These are phyloP conservation scores for Xenopus borealis DNA, from an alignment of 2,113 vertebrate genomes.

Conservation along the genomic window DNA sequence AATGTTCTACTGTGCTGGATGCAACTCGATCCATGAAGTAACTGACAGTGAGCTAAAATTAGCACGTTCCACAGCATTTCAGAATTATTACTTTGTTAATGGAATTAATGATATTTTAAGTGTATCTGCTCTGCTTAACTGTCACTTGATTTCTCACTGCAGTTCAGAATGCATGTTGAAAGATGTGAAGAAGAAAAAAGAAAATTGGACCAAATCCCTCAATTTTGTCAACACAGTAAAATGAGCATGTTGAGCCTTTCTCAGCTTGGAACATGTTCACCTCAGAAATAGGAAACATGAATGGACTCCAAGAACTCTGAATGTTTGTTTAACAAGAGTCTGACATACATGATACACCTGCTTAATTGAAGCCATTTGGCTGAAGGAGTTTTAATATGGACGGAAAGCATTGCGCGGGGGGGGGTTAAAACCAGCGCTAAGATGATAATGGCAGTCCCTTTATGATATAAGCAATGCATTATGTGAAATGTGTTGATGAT, in stretches of 20 bases:
- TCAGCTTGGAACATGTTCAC: not conserved
- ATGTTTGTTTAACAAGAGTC: constrained; percentile 18
- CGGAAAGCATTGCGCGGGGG: too few relatives aligned
- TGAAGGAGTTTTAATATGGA: not conserved
- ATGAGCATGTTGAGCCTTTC: not conserved
- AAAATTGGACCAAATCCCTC: not conserved
- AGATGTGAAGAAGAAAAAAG: not conserved
- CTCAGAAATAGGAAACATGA: constrained; percentile 15
- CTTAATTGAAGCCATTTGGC: constrained; percentile 1
- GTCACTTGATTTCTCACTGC: not conserved
- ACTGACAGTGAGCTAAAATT: not conserved
- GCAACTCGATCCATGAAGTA: too few relatives aligned
- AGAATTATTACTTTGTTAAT: not conserved
- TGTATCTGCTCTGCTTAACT: not conserved
- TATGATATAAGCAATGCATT: constrained; percentile 7
- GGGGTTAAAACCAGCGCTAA: too few relatives aligned
- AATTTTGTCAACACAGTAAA: constrained; percentile 4
- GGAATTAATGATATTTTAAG: not conserved
- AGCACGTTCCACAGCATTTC: not conserved
- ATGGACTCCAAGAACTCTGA: constrained; percentile 14
- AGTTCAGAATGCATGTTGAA: not conserved
- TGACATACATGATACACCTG: constrained; percentile 29
- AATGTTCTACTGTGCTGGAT: too few relatives aligned
- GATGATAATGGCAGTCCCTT: not conserved
- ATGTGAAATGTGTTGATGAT: not conserved